Evolutionary conservation across 2,888 invertebrate species (phyloP).

Genomic region (Adelphocoris suturalis): DNA sequence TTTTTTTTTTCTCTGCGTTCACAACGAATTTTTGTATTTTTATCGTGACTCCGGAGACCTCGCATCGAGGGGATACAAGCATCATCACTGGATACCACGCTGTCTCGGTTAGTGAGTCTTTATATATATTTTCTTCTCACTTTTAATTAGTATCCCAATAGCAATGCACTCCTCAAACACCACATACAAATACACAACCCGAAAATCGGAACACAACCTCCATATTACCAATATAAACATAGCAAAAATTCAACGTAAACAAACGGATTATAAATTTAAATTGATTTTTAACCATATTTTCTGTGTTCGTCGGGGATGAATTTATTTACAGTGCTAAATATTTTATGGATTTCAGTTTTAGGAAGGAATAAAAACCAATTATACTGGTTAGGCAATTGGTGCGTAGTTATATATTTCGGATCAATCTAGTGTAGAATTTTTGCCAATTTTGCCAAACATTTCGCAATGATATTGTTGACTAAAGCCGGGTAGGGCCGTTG

Average conservation of each 20-base stretch:
- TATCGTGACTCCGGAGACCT: conserved; percentile 38
- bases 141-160: background rate
- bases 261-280: too few species aligned
- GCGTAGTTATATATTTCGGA: too few species aligned
- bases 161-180: background rate
- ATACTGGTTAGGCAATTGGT: too few species aligned
- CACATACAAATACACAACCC: background rate
- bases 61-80: conserved; percentile 38
- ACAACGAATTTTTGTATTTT: background rate
- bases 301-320: too few species aligned
- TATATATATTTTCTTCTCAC: background rate
- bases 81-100: conserved; percentile 65
- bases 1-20: background rate
- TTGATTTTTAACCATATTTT: too few species aligned
- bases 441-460: background rate
- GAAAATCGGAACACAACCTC: background rate
- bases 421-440: background rate
- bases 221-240: too few species aligned
- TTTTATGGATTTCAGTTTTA: too few species aligned
- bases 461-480: background rate
- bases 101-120: conserved; percentile 59
- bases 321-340: too few species aligned
- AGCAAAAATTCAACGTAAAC: too few species aligned
- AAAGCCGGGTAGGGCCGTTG: conserved; percentile 3
- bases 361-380: too few species aligned